Percentiles rank a stretch among this genome's conserved stretches.
These are phyloP conservation scores for Sebastes trivittatus DNA, from an alignment of 2,797 vertebrate genomes.

Conservation along the genomic window DNA sequence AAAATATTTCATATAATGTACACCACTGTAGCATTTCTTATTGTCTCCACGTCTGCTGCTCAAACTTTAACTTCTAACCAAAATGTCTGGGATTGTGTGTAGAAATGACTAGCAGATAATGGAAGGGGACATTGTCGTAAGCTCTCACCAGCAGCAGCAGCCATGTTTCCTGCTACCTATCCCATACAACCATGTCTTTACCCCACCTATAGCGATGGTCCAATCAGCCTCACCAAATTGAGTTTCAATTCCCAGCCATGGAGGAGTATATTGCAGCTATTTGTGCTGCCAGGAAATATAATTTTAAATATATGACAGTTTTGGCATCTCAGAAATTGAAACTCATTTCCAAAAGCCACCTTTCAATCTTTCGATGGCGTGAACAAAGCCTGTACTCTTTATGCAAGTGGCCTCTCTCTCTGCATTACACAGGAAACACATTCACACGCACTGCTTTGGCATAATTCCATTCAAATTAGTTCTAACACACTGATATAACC, in stretches of 20 bases:
- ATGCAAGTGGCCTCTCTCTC: background rate
- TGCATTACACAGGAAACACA: background rate
- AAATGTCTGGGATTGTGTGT: background rate
- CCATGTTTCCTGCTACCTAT: background rate
- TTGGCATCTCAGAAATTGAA: constrained; percentile 1
- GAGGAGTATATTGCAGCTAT: background rate
- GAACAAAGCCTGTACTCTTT: background rate
- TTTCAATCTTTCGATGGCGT: background rate
- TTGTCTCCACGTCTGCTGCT: background rate
- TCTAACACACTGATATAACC: background rate
- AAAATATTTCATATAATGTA: background rate
- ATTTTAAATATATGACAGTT: background rate
- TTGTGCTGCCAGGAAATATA: background rate
- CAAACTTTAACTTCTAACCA: background rate
- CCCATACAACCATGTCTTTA: background rate
- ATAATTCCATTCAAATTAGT: too few relatives aligned
- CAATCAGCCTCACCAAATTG: background rate
- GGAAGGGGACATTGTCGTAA: background rate
- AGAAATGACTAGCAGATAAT: background rate
- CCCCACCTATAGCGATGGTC: background rate
- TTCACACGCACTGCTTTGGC: background rate
- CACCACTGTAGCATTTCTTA: background rate
- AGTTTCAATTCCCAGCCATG: background rate
- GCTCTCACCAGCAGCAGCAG: background rate
- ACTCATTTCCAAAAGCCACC: background rate